Percentiles rank a stretch among this genome's conserved stretches.
Conservation (phyloP, 2,797 vertebrate species). For the Aeoliscus strigatus region DNA sequence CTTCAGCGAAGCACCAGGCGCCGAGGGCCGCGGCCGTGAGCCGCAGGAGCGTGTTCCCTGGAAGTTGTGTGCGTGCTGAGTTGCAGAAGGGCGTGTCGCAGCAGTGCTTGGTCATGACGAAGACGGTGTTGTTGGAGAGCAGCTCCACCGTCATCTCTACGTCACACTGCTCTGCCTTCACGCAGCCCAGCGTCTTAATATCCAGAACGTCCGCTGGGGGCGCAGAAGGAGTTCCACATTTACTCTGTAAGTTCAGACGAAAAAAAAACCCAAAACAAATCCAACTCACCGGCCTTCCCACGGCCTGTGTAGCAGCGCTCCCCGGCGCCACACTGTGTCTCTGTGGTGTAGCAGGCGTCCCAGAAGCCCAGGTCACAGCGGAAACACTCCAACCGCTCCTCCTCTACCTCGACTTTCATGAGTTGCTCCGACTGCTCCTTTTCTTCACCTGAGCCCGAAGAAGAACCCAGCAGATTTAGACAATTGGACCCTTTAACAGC, state of each 20-base stretch:
- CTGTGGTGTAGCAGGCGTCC: conserved; percentile 64
- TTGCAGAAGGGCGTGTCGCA: conserved; percentile 70
- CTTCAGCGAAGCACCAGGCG: conserved; percentile 22
- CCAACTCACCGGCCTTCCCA: conserved; percentile 62
- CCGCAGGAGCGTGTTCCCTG: conserved; percentile 15
- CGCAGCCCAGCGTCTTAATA: conserved; percentile 65
- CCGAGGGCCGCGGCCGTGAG: conserved; percentile 28
- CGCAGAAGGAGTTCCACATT: no score
- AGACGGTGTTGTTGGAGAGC: conserved; percentile 52
- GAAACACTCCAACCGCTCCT: conserved; percentile 59
- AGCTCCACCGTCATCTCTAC: conserved; percentile 39
- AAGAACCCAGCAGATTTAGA: conserved; percentile 2
- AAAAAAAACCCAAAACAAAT: neutral
- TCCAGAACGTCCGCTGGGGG: conserved; percentile 56
- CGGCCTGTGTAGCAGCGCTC: conserved; percentile 67
- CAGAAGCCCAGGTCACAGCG: conserved; percentile 72
- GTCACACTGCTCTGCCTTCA: conserved; percentile 52
- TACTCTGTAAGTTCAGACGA: no score
- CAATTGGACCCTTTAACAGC: no score
- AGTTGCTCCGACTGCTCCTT: conserved; percentile 32
- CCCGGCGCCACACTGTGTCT: conserved; percentile 55
- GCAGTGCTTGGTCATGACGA: conserved; percentile 67
- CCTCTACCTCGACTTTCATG: conserved; percentile 21
- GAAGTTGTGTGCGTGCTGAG: conserved; percentile 27
- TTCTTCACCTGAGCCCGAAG: conserved; percentile 44